Evolutionary conservation across 2,888 invertebrate genomes (phyloP).

Genomic region (Scaptomyza flava): DNA sequence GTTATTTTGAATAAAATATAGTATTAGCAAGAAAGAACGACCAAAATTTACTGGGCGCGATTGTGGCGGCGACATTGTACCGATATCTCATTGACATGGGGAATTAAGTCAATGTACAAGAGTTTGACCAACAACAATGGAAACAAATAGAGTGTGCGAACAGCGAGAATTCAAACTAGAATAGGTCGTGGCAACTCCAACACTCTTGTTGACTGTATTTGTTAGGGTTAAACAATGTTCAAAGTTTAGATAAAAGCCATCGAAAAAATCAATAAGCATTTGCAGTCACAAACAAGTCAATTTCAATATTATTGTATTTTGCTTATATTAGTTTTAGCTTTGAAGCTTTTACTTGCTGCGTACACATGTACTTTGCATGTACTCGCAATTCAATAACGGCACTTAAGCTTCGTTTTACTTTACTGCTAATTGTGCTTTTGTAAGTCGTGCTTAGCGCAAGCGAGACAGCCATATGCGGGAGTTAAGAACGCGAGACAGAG

Average conservation of each 20-base stretch:
- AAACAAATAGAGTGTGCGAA: no score
- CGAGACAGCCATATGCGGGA: slow-evolving; percentile 16
- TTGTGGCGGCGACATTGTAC: no score
- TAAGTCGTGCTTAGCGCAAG: slow-evolving; percentile 36
- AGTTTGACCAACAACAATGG: background rate
- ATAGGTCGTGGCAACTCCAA: no score
- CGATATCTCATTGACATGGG: background rate
- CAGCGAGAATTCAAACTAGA: no score
- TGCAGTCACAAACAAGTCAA: slow-evolving; percentile 33
- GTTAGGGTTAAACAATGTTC: background rate
- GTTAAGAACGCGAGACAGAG: slow-evolving; percentile 14
- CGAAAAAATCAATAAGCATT: slow-evolving; percentile 23
- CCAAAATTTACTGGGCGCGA: no score
- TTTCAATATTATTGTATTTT: slow-evolving; percentile 5
- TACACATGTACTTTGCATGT: slow-evolving; percentile 1
- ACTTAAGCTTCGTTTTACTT: slow-evolving; percentile 50
- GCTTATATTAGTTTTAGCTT: slow-evolving; percentile 1
- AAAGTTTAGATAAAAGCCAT: slow-evolving; percentile 31
- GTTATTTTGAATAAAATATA: no score
- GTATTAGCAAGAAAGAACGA: no score
- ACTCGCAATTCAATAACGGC: slow-evolving; percentile 54
- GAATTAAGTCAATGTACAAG: background rate
- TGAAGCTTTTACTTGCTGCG: background rate
- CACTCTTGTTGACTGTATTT: no score
- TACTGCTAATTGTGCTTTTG: slow-evolving; percentile 47